Evolutionary conservation across 2,888 invertebrate species (phyloP).

Genomic region (Spatulosminthurus flaviceps): DNA sequence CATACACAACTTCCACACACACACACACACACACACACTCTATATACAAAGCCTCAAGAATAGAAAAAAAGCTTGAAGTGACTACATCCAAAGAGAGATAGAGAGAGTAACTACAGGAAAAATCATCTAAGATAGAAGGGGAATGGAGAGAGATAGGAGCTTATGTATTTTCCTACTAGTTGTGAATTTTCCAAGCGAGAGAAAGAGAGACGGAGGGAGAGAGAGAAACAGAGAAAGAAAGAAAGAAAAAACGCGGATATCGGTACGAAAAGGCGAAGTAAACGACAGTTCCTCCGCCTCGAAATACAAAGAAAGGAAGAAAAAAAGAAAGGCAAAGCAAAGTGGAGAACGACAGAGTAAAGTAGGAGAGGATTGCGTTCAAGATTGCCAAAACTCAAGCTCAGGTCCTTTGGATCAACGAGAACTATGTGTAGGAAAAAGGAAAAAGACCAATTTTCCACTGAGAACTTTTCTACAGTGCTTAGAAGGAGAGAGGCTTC

Average conservation of each 20-base stretch:
- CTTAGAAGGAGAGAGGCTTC: conserved; percentile 16
- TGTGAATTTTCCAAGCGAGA: not conserved
- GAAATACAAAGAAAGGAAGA: conserved; percentile 3
- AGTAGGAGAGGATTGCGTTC: conserved; percentile 34
- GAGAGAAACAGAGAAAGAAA: conserved; percentile 1
- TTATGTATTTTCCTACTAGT: too few species aligned
- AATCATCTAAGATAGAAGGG: not conserved
- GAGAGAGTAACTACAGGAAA: not conserved
- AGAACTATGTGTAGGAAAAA: conserved; percentile 11
- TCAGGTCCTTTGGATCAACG: conserved; percentile 37
- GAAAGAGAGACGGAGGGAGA: conserved; percentile 1
- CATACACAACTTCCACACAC: conserved; percentile 3
- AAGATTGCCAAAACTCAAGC: conserved; percentile 37
- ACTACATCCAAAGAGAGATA: not conserved
- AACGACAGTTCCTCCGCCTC: conserved; percentile 18
- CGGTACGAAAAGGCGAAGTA: conserved; percentile 14
- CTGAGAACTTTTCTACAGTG: conserved; percentile 32
- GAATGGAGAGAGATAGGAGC: conserved; percentile 10
- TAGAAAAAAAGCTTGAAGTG: not conserved
- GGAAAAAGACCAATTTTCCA: conserved; percentile 41
- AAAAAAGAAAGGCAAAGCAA: conserved; percentile 11
- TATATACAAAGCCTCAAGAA: not conserved
- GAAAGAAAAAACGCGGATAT: not conserved
- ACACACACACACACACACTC: too few species aligned
- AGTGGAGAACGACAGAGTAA: conserved; percentile 27